Conservation (phyloP, 2,113 vertebrate genomes). For the Eubucco bourcierii region DNA sequence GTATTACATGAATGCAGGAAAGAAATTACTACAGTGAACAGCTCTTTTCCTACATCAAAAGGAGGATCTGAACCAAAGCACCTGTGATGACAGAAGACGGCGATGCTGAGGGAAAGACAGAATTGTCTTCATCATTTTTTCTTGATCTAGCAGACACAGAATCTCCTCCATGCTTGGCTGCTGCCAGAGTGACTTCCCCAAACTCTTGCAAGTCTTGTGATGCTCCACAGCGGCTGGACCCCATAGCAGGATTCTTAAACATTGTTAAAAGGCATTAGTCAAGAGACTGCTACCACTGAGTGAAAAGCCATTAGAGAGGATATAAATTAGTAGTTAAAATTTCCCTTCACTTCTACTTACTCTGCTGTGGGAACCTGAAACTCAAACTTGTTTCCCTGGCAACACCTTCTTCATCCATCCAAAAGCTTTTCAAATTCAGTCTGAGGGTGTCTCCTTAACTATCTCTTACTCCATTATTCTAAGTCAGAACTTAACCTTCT, state of each 20-base stretch:
- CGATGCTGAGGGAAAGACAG: constrained; percentile 87
- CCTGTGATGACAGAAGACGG: constrained; percentile 80
- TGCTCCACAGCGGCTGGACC: constrained; percentile 91
- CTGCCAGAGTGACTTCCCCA: constrained; percentile 93
- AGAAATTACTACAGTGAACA: background rate
- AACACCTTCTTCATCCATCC: constrained; percentile 15
- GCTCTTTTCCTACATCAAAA: background rate
- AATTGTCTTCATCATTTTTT: constrained; percentile 85
- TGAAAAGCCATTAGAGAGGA: background rate
- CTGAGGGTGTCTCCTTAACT: background rate
- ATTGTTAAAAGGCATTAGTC: background rate
- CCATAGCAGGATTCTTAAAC: constrained; percentile 87
- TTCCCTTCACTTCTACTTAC: background rate
- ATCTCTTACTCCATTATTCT: background rate
- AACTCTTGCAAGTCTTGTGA: constrained; percentile 88
- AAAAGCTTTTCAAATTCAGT: constrained; percentile 1
- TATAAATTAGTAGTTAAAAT: background rate
- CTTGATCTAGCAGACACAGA: constrained; percentile 83
- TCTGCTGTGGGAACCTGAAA: background rate
- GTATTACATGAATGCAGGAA: background rate
- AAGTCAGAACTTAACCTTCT: background rate
- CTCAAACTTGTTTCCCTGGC: background rate
- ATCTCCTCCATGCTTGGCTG: constrained; percentile 87
- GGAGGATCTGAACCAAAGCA: constrained; percentile 12
- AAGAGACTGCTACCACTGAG: background rate